These are phyloP conservation scores for Pherbina coryleti DNA, from an alignment of 2,888 invertebrate genomes.

Conservation along the genomic window DNA sequence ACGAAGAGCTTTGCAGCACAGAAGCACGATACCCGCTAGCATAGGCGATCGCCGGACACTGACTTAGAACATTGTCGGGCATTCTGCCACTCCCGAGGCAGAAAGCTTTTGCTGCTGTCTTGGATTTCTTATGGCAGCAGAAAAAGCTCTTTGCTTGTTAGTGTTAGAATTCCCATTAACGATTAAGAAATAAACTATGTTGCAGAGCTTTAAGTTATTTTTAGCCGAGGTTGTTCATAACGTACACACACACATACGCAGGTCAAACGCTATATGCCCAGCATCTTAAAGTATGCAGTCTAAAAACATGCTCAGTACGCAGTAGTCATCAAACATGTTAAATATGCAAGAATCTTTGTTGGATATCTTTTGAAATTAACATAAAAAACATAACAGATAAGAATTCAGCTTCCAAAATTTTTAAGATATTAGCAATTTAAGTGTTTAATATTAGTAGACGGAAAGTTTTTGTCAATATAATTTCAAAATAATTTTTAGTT, in stretches of 20 bases:
- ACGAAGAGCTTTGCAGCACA: too few species aligned
- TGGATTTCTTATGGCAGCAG: too few species aligned
- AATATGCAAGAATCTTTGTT: constrained; percentile 35
- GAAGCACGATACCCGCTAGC: too few species aligned
- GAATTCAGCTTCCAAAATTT: constrained; percentile 55
- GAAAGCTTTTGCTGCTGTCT: too few species aligned
- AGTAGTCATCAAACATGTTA: constrained; percentile 28
- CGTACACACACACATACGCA: not conserved
- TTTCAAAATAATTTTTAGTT: constrained; percentile 7
- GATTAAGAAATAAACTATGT: too few species aligned
- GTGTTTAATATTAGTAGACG: constrained; percentile 53
- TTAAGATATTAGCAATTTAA: constrained; percentile 56
- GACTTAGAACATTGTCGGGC: too few species aligned
- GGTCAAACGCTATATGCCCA: not conserved
- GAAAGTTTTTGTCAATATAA: not conserved
- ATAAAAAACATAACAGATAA: constrained; percentile 31
- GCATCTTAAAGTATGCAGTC: not conserved
- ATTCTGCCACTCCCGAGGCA: too few species aligned
- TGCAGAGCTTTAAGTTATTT: too few species aligned
- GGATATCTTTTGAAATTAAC: constrained; percentile 16
- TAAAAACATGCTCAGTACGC: not conserved
- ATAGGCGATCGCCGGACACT: too few species aligned
- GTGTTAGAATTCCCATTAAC: too few species aligned
- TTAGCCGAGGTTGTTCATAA: too few species aligned
- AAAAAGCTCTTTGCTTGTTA: too few species aligned